phyloP scores from a whole-genome alignment of 2,888 invertebrate species.

The Blera fallax region DNA sequence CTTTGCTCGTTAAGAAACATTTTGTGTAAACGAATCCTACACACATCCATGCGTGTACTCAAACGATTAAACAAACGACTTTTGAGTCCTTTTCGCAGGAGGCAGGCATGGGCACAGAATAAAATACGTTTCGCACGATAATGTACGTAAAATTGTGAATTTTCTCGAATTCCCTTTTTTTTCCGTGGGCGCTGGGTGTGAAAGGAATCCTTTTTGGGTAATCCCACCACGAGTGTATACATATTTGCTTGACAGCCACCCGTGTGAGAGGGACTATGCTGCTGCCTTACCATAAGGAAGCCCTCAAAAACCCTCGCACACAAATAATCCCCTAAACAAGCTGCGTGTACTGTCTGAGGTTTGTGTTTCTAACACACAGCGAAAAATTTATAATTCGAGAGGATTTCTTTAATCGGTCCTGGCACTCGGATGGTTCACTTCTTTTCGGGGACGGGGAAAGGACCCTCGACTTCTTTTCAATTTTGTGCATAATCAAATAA shows the following conservation, averaged over 20 bases:
- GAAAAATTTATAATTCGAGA: conserved; percentile 1
- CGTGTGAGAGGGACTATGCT: not conserved
- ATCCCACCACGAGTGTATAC: too few relatives aligned
- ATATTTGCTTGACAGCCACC: not conserved
- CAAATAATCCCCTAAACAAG: not conserved
- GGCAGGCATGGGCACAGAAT: not conserved
- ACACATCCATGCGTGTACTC: too few relatives aligned
- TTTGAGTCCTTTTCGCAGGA: not conserved
- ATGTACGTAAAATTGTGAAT: not conserved
- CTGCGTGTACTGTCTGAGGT: not conserved
- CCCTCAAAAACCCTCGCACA: not conserved
- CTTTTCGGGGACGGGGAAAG: not conserved
- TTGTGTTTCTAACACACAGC: not conserved
- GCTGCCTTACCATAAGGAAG: not conserved
- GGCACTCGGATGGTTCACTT: not conserved
- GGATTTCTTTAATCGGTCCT: conserved; percentile 20
- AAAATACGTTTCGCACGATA: not conserved
- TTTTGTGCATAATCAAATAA: conserved; percentile 8
- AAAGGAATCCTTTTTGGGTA: not conserved
- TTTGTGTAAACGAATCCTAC: too few relatives aligned
- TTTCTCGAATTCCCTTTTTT: not conserved
- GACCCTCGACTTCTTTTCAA: not conserved
- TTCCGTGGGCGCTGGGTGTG: not conserved
- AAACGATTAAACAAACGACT: not conserved
- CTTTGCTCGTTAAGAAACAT: too few relatives aligned